Percentiles rank a stretch among this genome's conserved stretches.
Conservation (phyloP, 1,140 invertebrate species). For the Frieseomelitta varia region DNA sequence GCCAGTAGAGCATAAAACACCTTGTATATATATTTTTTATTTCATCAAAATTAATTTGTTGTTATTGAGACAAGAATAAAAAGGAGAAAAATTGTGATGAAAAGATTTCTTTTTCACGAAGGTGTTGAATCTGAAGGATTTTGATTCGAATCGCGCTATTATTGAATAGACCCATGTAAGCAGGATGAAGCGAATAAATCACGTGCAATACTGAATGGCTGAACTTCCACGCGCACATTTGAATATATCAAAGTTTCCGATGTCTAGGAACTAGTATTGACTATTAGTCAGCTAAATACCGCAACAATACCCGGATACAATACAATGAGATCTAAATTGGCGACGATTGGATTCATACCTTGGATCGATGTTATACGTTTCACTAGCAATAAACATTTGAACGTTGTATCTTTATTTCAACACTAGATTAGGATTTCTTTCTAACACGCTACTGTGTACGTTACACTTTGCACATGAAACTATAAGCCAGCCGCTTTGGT, state of each 20-base stretch:
- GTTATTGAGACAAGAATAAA: no score
- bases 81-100: no score
- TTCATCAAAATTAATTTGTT: no score
- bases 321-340: neutral
- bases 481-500: neutral
- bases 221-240: neutral
- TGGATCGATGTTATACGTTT: neutral
- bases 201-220: neutral
- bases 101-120: neutral
- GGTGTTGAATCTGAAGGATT: neutral
- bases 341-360: neutral
- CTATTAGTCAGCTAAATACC: neutral
- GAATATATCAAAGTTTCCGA: constrained; percentile 1
- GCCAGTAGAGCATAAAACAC: no score
- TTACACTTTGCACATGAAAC: neutral
- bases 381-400: neutral
- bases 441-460: neutral
- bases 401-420: no score
- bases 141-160: neutral
- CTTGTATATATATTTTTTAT: no score
- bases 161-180: neutral
- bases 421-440: neutral
- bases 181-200: neutral
- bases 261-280: neutral
- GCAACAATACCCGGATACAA: neutral